Evolutionary conservation across 1,140 invertebrate species (phyloP).

Genomic region (Drosophila tropicalis): DNA sequence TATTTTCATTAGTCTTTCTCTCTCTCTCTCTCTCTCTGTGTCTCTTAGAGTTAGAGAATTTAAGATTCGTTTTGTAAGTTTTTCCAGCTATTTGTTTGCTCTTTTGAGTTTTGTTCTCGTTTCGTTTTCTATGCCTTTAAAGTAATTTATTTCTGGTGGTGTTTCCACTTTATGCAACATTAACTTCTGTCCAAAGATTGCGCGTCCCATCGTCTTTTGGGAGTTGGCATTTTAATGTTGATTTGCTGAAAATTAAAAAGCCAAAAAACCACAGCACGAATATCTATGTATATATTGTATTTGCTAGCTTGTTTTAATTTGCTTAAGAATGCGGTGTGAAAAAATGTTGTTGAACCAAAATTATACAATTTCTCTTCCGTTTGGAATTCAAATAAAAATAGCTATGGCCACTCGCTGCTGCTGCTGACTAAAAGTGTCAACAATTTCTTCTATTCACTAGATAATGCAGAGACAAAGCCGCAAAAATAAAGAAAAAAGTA

Average conservation of each 20-base stretch:
- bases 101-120: background rate
- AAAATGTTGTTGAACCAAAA: background rate
- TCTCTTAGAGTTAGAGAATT: background rate
- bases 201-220: background rate
- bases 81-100: background rate
- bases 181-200: conserved; percentile 30
- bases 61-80: background rate
- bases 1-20: too few species aligned
- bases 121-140: background rate
- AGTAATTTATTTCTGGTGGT: conserved; percentile 15
- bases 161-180: conserved; percentile 35
- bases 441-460: conserved; percentile 31
- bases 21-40: too few species aligned
- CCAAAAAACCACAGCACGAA: conserved; percentile 5
- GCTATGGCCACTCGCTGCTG: conserved; percentile 33
- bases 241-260: conserved; percentile 7
- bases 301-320: conserved; percentile 55
- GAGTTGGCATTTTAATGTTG: conserved; percentile 7
- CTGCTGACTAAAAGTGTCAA: conserved; percentile 51
- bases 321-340: conserved; percentile 58
- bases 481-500: conserved; percentile 18
- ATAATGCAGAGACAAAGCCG: conserved; percentile 19
- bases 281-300: conserved; percentile 9
- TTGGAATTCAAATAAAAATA: conserved; percentile 72
- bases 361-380: conserved; percentile 22